phyloP scores from a whole-genome alignment of 1,140 invertebrate genomes.

The Caligus rogercresseyi region DNA sequence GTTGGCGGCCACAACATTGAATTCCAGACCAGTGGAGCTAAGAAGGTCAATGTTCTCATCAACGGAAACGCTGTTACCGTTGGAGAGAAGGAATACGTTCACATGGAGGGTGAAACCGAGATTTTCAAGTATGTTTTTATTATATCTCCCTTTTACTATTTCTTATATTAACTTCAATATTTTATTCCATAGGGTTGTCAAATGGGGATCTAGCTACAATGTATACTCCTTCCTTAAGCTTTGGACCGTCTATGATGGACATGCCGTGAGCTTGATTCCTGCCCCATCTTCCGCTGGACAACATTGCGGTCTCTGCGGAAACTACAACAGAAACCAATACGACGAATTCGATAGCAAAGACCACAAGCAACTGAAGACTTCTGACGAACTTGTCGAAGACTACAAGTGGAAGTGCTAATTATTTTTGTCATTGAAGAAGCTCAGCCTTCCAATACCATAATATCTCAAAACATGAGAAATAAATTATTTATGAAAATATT shows the following conservation, averaged over 20 bases:
- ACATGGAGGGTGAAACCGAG: constrained; percentile 3
- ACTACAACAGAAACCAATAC: constrained; percentile 22
- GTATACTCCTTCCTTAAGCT: constrained; percentile 21
- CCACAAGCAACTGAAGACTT: not conserved
- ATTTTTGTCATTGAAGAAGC: too few relatives aligned
- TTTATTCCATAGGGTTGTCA: constrained; percentile 3
- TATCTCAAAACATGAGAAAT: too few relatives aligned
- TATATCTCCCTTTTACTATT: not conserved
- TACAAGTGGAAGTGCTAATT: constrained; percentile 13
- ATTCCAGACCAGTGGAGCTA: constrained; percentile 13
- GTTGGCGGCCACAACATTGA: constrained; percentile 22
- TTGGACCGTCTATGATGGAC: constrained; percentile 11
- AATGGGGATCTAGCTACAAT: constrained; percentile 16
- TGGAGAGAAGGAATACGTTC: constrained; percentile 15
- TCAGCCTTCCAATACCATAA: too few relatives aligned
- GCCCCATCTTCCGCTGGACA: constrained; percentile 19
- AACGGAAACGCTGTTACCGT: constrained; percentile 21
- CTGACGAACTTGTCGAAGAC: constrained; percentile 11
- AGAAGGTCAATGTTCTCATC: constrained; percentile 17
- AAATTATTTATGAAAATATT: too few relatives aligned
- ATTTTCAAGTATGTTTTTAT: constrained; percentile 15
- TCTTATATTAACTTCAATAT: not conserved
- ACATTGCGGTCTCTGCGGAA: constrained; percentile 23
- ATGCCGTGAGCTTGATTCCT: constrained; percentile 21
- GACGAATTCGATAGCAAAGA: constrained; percentile 20